A percentile compares a stretch with the other conserved stretches of the same genome.
Conservation (phyloP, 2,797 vertebrate genomes). For the Siniperca undulata region DNA sequence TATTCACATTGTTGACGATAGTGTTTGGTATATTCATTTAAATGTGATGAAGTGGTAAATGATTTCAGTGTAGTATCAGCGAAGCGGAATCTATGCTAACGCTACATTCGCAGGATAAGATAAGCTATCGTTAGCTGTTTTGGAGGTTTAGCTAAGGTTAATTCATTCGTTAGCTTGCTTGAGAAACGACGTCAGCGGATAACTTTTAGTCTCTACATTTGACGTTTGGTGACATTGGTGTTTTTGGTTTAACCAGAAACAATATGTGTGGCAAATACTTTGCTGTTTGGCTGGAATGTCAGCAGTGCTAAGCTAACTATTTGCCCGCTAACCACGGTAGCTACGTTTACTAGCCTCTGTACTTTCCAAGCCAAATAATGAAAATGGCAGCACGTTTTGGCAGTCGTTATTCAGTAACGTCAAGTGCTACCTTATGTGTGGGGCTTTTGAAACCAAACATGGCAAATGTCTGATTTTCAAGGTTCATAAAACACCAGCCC, state of each 20-base stretch:
- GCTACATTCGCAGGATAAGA: conserved; percentile 62
- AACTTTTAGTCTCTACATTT: neutral
- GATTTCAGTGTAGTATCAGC: neutral
- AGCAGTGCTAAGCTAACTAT: conserved; percentile 57
- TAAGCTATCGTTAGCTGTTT: conserved; percentile 66
- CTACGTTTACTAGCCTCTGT: conserved; percentile 50
- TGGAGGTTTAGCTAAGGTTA: conserved; percentile 49
- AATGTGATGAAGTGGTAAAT: neutral
- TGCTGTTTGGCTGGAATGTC: conserved; percentile 26
- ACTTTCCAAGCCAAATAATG: conserved; percentile 46
- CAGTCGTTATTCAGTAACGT: conserved; percentile 6
- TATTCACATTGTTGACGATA: neutral
- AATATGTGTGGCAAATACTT: neutral
- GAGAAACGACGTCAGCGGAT: neutral
- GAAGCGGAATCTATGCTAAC: conserved; percentile 53
- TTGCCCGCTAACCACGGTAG: conserved; percentile 60
- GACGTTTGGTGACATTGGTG: neutral
- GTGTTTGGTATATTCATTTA: neutral
- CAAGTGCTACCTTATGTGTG: neutral
- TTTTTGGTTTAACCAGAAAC: neutral
- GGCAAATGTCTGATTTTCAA: neutral
- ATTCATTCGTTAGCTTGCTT: conserved; percentile 64
- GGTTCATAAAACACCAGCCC: neutral
- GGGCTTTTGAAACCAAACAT: conserved; percentile 7
- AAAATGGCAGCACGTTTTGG: conserved; percentile 62